A percentile compares a stretch with the other conserved stretches of the same genome.
phyloP scores from a whole-genome alignment of 2,888 invertebrate genomes.

The Diarsia mendica region DNA sequence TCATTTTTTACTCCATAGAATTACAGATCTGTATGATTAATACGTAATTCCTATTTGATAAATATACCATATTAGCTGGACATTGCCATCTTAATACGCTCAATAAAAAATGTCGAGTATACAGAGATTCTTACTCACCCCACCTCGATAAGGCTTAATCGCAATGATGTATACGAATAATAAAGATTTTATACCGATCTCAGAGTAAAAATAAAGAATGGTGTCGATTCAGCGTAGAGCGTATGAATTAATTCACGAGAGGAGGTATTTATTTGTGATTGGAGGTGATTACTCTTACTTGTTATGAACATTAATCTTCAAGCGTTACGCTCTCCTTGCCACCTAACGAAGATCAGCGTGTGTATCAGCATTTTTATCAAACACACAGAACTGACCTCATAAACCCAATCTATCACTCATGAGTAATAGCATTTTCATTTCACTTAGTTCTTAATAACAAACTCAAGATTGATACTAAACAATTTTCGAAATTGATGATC shows the following conservation, averaged over 20 bases:
- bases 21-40: slow-evolving; percentile 44
- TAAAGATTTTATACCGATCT: slow-evolving; percentile 61
- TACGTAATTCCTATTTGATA: slow-evolving; percentile 51
- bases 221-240: slow-evolving; percentile 44
- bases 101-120: slow-evolving; percentile 57
- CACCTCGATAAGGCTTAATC: slow-evolving; percentile 61
- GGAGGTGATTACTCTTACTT: slow-evolving; percentile 49
- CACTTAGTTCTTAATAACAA: slow-evolving; percentile 66
- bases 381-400: slow-evolving; percentile 44
- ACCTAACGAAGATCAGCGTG: slow-evolving; percentile 8
- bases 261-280: slow-evolving; percentile 46
- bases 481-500: slow-evolving; percentile 67
- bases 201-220: slow-evolving; percentile 49
- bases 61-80: slow-evolving; percentile 57
- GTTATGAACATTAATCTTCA: slow-evolving; percentile 30
- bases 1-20: slow-evolving; percentile 24
- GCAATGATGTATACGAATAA: slow-evolving; percentile 59
- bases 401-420: slow-evolving; percentile 55
- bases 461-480: slow-evolving; percentile 64
- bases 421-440: slow-evolving; percentile 62
- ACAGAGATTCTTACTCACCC: slow-evolving; percentile 59
- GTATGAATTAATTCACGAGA: slow-evolving; percentile 45
- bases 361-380: slow-evolving; percentile 39
- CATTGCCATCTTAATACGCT: slow-evolving; percentile 60
- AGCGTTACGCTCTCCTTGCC: slow-evolving; percentile 20